Evolutionary conservation across 1,140 invertebrate species (phyloP), one percentile per base, ranked within the genome.

Genomic region (Heliconius hewitsoni): DNA sequence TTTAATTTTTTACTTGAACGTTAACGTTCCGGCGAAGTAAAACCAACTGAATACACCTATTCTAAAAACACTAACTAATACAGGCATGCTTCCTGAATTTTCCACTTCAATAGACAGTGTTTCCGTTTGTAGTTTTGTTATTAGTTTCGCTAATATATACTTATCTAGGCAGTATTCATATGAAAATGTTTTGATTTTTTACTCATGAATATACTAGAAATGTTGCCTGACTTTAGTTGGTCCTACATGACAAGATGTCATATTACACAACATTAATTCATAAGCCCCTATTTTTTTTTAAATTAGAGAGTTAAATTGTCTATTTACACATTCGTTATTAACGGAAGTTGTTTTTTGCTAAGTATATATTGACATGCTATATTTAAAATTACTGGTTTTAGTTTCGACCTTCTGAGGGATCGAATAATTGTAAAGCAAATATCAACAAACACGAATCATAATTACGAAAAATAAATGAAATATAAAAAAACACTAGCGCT

Each of bases 31-130:
- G 9, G 13, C 8, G 60, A 66, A 13, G 11, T 27, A 66, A 66
- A 27, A 66, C 60, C 11, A 16, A 66, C 60, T 66, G 60, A 66
- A 57, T 57, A 8, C 19, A 11, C 1, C 23, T 27, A 27, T 30
- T 1, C 23, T 66, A 66, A 23, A 66, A 66, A 66, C 27, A 66
- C 23, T 66, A 27, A 27, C 23, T 66, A 27, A 27, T 19, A 77
- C 19, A 76, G 3, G 42, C 75, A 27, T 50, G 37, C 60, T 80
- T 80, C 78, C 78, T 71, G 78, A 30, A 72, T 55, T 80, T 80
- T 80, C 78, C 78, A 75, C 74, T 39, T 76, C 46, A 72, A 11
- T 76, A 72, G 57, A 73, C 74, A 19, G 27, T 76, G 39, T 70
- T 80, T 80, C 78, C 74, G 78, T 50, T 46, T 80, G 70, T 23